Percentiles rank a stretch among this genome's conserved stretches.
Evolutionary conservation across 2,113 vertebrate genomes (phyloP).

Genomic region (Chlamydotis undulata): DNA sequence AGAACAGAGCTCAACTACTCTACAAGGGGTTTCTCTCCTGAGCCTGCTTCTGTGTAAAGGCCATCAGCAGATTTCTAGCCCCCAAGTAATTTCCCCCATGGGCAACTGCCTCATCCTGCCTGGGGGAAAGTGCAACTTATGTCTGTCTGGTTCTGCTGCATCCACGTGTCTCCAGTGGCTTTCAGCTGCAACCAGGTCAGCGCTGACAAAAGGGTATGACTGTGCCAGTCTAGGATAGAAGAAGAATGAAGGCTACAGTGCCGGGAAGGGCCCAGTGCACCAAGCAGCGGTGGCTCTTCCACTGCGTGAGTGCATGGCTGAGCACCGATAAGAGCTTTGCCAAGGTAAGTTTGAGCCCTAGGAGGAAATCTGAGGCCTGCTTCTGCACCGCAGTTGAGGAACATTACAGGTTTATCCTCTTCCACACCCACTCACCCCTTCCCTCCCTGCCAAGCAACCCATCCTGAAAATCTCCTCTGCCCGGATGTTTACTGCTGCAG

Average conservation of each 20-base stretch:
- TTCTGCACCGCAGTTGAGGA: background rate
- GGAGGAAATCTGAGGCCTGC: background rate
- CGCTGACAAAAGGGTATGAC: background rate
- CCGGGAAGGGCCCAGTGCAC: background rate
- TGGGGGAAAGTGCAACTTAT: rapidly evolving
- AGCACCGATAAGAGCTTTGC: background rate
- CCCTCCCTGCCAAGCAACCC: background rate
- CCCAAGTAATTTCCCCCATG: background rate
- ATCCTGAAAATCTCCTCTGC: constrained; percentile 7
- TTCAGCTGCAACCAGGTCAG: background rate
- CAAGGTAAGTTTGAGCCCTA: background rate
- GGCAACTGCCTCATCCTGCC: background rate
- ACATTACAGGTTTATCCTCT: constrained; percentile 2
- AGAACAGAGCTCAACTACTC: background rate
- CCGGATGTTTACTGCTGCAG: background rate
- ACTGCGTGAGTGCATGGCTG: rapidly evolving
- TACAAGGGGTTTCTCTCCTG: background rate
- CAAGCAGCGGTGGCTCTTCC: background rate
- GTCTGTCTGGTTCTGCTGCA: background rate
- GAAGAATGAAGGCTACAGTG: background rate
- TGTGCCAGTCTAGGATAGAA: background rate
- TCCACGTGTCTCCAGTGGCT: background rate
- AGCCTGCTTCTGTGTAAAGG: background rate
- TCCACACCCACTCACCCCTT: background rate
- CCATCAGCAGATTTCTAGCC: background rate